Evolutionary conservation across 2,888 invertebrate genomes (phyloP), one percentile per base, ranked within the genome.

Genomic region (Phorcus lineatus): DNA sequence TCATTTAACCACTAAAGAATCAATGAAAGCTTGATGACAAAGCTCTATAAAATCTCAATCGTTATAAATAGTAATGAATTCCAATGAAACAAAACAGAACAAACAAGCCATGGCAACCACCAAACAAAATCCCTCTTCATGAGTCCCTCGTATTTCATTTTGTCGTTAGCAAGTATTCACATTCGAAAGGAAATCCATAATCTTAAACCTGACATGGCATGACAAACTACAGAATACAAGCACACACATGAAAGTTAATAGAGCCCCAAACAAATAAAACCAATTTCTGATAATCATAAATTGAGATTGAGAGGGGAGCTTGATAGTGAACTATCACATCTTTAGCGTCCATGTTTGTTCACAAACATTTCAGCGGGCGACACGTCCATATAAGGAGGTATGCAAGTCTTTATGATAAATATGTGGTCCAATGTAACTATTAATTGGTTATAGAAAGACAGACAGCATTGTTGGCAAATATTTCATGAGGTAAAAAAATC

Each of bases 241-340:
- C 28, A 62, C 28, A 31, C 24, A 62, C 62, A 62, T 31, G 40
- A 19, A 31, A 70, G 36, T 70, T 36, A 70, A 70, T 36, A 40
- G 40, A 31, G 16, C 24, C 70, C 70, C 16, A n/a, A 40, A 36
- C 40, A 31, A 70, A 70, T 70, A 70, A 70, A 31, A 31, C 36
- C 70, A 31, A 36, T 70, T 70, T 70, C 70, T 36, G 70, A 70
- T 70, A 70, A 70, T 70, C 70, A 70, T 70, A 70, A 70, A 70
- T 70, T 19, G 70, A 70, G 40, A 36, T 36, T 31, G 31, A 70
- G 36, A 70, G 36, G n/a, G 28, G n/a, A n/a, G 31, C 11, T 40
- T 31, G 4, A 36, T 40, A 70, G 13, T 17, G 70, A 70, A 70
- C 28, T 70, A 70, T 70, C 36, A 40, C 70, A 31, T 70, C 36